Conservation (phyloP, 2,888 invertebrate species). For the Drosophila tanythrix region DNA sequence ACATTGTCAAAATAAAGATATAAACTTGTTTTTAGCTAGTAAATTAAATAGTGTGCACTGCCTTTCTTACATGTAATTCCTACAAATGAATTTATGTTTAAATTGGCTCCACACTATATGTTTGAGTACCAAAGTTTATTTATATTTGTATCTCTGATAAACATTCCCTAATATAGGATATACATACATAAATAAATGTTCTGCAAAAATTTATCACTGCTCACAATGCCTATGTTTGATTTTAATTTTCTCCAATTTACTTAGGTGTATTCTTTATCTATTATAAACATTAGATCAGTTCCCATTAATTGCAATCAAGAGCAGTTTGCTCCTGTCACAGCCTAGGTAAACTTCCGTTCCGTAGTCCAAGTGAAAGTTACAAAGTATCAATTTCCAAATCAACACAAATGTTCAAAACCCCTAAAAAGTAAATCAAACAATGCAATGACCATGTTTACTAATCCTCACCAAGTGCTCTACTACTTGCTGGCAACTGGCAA, state of each 20-base stretch:
- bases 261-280: background rate
- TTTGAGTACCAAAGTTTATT: background rate
- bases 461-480: conserved; percentile 59
- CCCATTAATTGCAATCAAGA: background rate
- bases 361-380: conserved; percentile 29
- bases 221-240: conserved; percentile 8
- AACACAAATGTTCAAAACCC: conserved; percentile 38
- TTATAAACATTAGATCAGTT: background rate
- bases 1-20: background rate
- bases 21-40: background rate
- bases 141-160: background rate
- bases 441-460: conserved; percentile 49
- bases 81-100: background rate
- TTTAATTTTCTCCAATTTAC: background rate
- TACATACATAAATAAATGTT: background rate
- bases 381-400: conserved; percentile 70
- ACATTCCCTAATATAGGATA: background rate
- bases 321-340: background rate
- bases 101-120: background rate
- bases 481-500: conserved; percentile 24
- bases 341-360: conserved; percentile 68
- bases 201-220: background rate
- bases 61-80: background rate
- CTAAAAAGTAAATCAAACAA: conserved; percentile 35
- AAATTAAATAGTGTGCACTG: background rate